Base-by-base conservation (phyloP, 2,888 invertebrate genomes). In the Syrphus vitripennis region DNA sequence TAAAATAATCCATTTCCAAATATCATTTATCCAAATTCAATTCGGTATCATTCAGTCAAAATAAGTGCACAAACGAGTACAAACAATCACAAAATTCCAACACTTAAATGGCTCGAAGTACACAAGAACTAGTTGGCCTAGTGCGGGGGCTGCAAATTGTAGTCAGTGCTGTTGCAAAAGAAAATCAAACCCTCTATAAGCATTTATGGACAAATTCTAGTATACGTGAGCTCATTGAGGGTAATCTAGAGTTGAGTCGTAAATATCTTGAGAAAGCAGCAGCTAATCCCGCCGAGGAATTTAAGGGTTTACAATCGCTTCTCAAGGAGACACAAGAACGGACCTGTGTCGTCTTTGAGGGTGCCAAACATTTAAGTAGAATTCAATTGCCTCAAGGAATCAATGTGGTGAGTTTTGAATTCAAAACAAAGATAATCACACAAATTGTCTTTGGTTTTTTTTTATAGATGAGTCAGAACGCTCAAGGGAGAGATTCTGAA, bases 141-240 rank as follows among this genome's bases (percentile, higher is more conserved):
- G 90, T 97, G 88, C 94, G 94, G 90, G 96, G 97, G 53, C 92
- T 95, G 76, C 95, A 96, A 89, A 93, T 94, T 61, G 95, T 97
- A 69, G 93, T 94, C 45, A 94, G 95, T 90, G 96, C 96, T 53
- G 93, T 95, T 65, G 90, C 94, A 24, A 95, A 94, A 90, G 92
- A 95, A 81, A 96, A 97, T 90, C 94, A 95, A 90, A 93, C 94
- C 87, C 92, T 93, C 84, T 90, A 94, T 75, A 94, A 93, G 90
- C 92, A 93, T 88, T 91, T 95, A 88, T 95, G 96, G 94, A 93
- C 94, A 91, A 96, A 96, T 91, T 96, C 96, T 19, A 96, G 95
- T 90, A 89, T 96, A 50, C 95, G 94, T 90, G 93, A 93, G 59
- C 88, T 93, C n/a, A 53, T 92, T 31, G 88, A 89, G 2, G 84